These are phyloP conservation scores for Carcharodon carcharias DNA, from an alignment of 2,797 vertebrate genomes.

Conservation along the genomic window DNA sequence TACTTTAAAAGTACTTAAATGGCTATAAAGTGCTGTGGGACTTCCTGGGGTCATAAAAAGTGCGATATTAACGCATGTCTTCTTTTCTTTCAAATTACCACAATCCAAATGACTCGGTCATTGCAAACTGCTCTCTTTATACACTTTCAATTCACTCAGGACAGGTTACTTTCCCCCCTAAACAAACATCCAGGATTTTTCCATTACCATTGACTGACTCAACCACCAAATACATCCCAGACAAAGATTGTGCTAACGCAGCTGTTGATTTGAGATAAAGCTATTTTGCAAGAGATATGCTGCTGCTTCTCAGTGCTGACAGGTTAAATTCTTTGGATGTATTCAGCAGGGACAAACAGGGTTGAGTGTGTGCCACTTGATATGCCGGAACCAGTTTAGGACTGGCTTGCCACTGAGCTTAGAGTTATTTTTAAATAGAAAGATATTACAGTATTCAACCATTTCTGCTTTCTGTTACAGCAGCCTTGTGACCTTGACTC, in stretches of 20 bases:
- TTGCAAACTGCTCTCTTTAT: not conserved
- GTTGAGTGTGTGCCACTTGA: not conserved
- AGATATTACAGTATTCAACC: not conserved
- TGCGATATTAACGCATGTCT: not conserved
- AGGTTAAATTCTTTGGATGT: not conserved
- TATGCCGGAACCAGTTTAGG: not conserved
- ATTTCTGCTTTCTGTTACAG: not conserved
- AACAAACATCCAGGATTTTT: not conserved
- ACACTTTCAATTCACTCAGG: not conserved
- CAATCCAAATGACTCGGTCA: not conserved
- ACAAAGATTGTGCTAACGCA: not conserved
- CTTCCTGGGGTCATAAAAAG: not conserved
- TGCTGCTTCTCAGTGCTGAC: not conserved
- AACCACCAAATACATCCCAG: not conserved
- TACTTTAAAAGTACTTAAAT: not conserved
- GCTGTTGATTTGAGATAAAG: not conserved
- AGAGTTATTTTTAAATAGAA: not conserved
- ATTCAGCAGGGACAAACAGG: not conserved
- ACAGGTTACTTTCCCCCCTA: not conserved
- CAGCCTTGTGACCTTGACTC: not conserved
- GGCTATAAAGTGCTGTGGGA: not conserved
- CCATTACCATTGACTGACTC: not conserved
- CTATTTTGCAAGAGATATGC: constrained; percentile 2
- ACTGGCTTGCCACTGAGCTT: not conserved
- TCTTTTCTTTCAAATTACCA: not conserved